Evolutionary conservation across 2,113 vertebrate genomes (phyloP).

Genomic region (Gymnocephalus cernua): DNA sequence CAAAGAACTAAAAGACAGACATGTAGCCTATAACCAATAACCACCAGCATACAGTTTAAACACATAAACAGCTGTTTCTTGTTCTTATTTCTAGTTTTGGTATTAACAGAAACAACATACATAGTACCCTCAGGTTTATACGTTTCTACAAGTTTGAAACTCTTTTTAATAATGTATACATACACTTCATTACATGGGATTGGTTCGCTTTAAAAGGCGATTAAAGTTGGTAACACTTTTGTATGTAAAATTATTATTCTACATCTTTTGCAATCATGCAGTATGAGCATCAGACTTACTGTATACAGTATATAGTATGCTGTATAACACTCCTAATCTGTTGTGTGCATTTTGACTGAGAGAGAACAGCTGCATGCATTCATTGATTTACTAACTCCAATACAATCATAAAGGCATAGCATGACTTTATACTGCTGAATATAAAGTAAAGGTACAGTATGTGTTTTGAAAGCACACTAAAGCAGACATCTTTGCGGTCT

Average conservation of each 20-base stretch:
- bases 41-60: neutral
- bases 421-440: neutral
- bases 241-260: constrained; percentile 1
- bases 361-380: neutral
- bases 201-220: neutral
- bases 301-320: neutral
- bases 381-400: neutral
- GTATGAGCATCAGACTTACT: neutral
- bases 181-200: neutral
- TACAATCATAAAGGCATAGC: neutral
- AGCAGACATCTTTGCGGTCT: constrained; percentile 14
- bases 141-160: neutral
- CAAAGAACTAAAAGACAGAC: neutral
- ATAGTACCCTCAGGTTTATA: neutral
- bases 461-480: constrained; percentile 28
- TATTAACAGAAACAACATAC: neutral
- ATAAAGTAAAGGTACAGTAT: neutral
- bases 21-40: neutral
- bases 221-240: neutral
- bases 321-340: neutral
- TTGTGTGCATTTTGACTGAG: neutral
- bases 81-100: neutral
- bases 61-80: neutral
- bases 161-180: neutral
- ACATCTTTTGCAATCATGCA: neutral